Evolutionary conservation across 2,888 invertebrate species (phyloP), one percentile per base, ranked within the genome.

Genomic region (Papilio gigon): DNA sequence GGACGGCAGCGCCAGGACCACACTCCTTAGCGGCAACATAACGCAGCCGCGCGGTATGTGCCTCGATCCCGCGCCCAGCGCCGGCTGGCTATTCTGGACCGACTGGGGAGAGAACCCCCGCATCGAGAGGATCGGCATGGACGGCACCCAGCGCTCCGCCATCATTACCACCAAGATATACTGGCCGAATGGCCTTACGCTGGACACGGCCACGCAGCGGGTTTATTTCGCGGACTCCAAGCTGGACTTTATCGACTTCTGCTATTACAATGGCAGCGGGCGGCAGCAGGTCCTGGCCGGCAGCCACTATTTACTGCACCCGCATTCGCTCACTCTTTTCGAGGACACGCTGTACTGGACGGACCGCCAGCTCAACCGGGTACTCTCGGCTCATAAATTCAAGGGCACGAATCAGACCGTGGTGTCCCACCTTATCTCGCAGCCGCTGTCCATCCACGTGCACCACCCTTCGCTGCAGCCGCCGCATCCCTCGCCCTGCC

Each of bases 71-170:
- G 95, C 96, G 74, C 96, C 97, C 22, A 95, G 94, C 35, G 95
- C 97, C 0, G 92, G 96, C 4, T 97, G 96, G 94, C 92, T 99
- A 67, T 99, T 99, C 93, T 99, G 99, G 99, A 98, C 98, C 0
- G 99, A 99, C 86, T 99, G 99, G 99, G 99, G 99, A 50, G 98
- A 98, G 85, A 97, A 98, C 88, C 99, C 99, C 0, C 93, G 98
- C 0, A 97, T 99, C 70, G 99, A 99, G 84, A 93, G 98, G 68
- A 96, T 98, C 6, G 98, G 98, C 17, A 97, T 99, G 97, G 99
- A 99, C 82, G 99, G 99, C 0, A 95, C 95, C 0, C 95, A 95
- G 78, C 94, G 98, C 5, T 93, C 93, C 20, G 95, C 95, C 0
- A 98, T 99, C 63, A 96, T 99, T 60, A 96, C 95, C 53, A 98